phyloP scores from a whole-genome alignment of 2,113 vertebrate genomes.

The Myotis davidii region DNA sequence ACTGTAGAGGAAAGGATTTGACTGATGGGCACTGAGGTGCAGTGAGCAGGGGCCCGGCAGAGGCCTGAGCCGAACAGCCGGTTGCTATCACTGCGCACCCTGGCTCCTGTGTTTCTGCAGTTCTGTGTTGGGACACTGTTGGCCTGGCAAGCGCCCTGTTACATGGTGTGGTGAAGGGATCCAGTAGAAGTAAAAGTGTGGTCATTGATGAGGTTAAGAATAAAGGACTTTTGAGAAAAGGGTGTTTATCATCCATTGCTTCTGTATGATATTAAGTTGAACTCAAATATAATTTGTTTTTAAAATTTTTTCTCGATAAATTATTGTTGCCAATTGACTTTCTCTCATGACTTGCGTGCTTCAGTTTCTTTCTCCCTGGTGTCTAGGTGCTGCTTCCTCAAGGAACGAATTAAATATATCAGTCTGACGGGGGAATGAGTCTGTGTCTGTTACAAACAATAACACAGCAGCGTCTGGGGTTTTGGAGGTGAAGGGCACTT shows the following conservation, averaged over 20 bases:
- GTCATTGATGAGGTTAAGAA: not conserved
- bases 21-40: not conserved
- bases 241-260: not conserved
- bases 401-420: not conserved
- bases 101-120: not conserved
- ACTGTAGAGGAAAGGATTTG: not conserved
- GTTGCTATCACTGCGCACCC: not conserved
- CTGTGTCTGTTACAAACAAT: not conserved
- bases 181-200: not conserved
- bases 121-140: not conserved
- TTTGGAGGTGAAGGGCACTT: not conserved
- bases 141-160: not conserved
- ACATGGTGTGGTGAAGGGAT: not conserved
- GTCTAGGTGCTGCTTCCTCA: not conserved
- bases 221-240: constrained; percentile 31
- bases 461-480: not conserved
- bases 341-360: not conserved
- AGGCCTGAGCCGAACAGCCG: not conserved
- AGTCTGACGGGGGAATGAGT: not conserved
- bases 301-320: not conserved
- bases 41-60: not conserved
- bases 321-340: constrained; percentile 28
- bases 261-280: not conserved
- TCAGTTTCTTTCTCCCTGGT: constrained; percentile 9
- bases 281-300: not conserved